A percentile compares a stretch with the other conserved stretches of the same genome.
These are phyloP conservation scores for Drosophila anomelani DNA, from an alignment of 2,888 invertebrate species.

Conservation along the genomic window DNA sequence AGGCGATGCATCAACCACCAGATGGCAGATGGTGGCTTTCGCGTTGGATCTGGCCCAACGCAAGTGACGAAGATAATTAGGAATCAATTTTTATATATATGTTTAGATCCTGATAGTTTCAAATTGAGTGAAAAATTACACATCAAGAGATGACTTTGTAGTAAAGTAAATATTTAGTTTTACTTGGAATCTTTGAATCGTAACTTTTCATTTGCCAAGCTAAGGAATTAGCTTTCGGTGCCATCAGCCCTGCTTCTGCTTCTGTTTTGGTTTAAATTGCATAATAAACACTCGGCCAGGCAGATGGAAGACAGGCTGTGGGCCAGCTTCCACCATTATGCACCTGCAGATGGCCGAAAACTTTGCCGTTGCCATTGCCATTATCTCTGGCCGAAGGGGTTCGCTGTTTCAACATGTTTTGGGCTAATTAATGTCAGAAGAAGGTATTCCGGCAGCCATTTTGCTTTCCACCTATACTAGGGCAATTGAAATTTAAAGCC, in stretches of 20 bases:
- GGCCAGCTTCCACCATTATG: conserved; percentile 54
- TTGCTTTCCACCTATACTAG: conserved; percentile 45
- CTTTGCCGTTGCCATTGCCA: conserved; percentile 60
- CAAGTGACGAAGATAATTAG: too few relatives aligned
- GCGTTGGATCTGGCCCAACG: too few relatives aligned
- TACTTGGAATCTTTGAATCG: neutral
- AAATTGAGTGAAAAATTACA: neutral
- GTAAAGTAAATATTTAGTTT: neutral
- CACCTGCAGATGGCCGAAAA: conserved; percentile 73
- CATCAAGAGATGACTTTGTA: neutral
- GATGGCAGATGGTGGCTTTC: neutral
- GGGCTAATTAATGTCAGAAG: conserved; percentile 78
- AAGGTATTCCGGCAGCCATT: conserved; percentile 62
- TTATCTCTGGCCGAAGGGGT: conserved; percentile 15
- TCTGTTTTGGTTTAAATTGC: conserved; percentile 52
- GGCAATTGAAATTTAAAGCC: conserved; percentile 72
- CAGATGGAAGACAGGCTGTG: neutral
- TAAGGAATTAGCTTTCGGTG: too few relatives aligned
- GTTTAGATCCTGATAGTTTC: neutral
- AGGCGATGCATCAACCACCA: neutral
- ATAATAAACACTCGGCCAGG: conserved; percentile 59
- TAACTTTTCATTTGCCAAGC: neutral
- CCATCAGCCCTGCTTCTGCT: neutral
- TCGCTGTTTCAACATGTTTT: conserved; percentile 62
- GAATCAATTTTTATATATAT: too few relatives aligned